A percentile compares a stretch with the other conserved stretches of the same genome.
These are phyloP conservation scores for Nibea coibor DNA, from an alignment of 2,113 vertebrate species.

Conservation along the genomic window DNA sequence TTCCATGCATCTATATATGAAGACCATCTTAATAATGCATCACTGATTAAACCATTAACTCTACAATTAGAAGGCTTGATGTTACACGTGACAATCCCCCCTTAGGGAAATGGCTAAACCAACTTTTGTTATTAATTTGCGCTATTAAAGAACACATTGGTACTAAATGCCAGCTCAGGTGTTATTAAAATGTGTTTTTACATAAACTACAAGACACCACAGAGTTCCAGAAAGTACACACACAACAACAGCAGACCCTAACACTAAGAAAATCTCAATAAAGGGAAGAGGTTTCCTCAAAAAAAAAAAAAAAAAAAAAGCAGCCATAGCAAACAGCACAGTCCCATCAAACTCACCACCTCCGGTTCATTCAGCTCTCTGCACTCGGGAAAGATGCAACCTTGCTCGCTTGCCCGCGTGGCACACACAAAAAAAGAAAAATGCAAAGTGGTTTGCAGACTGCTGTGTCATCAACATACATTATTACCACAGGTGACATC, in stretches of 20 bases:
- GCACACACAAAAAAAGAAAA: constrained; percentile 56
- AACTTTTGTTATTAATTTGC: constrained; percentile 11
- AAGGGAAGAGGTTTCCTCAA: background rate
- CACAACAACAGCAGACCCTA: constrained; percentile 7
- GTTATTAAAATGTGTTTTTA: constrained; percentile 7
- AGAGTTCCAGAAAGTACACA: constrained; percentile 1
- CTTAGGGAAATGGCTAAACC: background rate
- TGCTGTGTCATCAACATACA: constrained; percentile 65
- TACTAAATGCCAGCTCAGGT: background rate
- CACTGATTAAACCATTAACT: background rate
- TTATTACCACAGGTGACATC: constrained; percentile 70
- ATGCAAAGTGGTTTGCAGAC: constrained; percentile 57
- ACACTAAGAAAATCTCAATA: background rate
- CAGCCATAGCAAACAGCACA: constrained; percentile 23
- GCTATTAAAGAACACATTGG: background rate
- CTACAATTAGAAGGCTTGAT: background rate
- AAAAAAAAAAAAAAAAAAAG: background rate
- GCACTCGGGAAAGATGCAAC: constrained; percentile 48
- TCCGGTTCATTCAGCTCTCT: constrained; percentile 22
- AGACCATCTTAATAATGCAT: background rate
- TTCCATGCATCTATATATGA: background rate
- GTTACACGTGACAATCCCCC: background rate
- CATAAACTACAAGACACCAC: constrained; percentile 21
- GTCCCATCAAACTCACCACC: constrained; percentile 21
- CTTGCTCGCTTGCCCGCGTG: constrained; percentile 51